Conservation (phyloP, 1,140 invertebrate genomes). For the Drosophila sp. region DNA sequence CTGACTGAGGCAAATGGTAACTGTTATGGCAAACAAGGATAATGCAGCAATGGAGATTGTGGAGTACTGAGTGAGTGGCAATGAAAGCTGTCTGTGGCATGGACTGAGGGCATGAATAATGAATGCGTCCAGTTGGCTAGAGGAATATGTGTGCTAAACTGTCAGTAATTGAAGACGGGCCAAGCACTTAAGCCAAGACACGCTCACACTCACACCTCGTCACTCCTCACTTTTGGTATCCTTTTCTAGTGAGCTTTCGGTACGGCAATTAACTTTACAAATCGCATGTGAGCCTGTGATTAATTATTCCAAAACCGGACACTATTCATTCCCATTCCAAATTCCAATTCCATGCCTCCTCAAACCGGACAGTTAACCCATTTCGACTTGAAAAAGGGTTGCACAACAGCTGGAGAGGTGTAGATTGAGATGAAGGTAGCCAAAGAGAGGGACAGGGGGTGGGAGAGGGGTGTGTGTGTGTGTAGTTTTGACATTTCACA, state of each 20-base stretch:
- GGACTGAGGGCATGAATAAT: conserved; percentile 58
- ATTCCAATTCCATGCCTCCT: neutral
- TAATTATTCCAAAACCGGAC: conserved; percentile 81
- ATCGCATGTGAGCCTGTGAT: conserved; percentile 80
- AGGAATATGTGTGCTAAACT: conserved; percentile 74
- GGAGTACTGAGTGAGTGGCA: conserved; percentile 10
- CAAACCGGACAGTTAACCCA: conserved; percentile 74
- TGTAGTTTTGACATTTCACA: conserved; percentile 72
- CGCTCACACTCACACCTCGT: conserved; percentile 6
- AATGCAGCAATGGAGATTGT: conserved; percentile 25
- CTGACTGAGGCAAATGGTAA: neutral
- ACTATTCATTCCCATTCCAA: conserved; percentile 41
- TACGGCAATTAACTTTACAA: conserved; percentile 81
- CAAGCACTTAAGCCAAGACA: conserved; percentile 62
- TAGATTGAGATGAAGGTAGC: neutral
- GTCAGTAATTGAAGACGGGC: conserved; percentile 72
- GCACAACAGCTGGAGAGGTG: conserved; percentile 57
- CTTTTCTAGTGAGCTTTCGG: conserved; percentile 60
- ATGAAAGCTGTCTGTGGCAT: neutral
- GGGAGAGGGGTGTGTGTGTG: conserved; percentile 24
- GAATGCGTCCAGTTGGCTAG: conserved; percentile 41
- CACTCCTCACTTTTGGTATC: neutral
- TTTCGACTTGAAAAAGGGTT: conserved; percentile 73
- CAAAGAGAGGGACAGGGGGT: neutral
- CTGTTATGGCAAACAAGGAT: conserved; percentile 47